Evolutionary conservation across 2,113 vertebrate species (phyloP), one percentile per base, ranked within the genome.

Genomic region (Phycodurus eques): DNA sequence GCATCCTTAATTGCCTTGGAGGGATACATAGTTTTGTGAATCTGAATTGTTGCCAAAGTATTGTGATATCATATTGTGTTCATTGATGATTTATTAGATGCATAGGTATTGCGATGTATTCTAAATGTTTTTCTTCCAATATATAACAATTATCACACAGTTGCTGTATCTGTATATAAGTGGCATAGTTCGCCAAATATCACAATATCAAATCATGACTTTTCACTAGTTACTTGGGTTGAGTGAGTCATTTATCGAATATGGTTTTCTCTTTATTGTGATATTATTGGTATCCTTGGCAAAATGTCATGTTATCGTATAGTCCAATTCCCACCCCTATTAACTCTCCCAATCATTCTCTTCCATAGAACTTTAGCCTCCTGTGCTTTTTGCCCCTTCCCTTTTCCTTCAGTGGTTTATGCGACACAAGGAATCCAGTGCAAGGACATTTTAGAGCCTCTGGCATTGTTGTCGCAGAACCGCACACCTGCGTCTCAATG

Each of bases 401-500:
- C 33, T 12, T 78, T 82, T 80, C 75, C 80, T 77, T 76, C 80
- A 73, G 51, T 44, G 31, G 19, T 69, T 54, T 54, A 39, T 9
- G n/a, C 51, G 71, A 60, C 10, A 11, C 43, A 22, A 49, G 22
- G 12, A 47, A 63, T 76, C 42, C 72, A 76, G 46, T 33, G 60
- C 53, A 72, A 71, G 78, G 76, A 82, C 85, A 84, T 62, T 65
- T 80, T 85, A 68, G 67, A 72, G 60, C 54, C 19, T 47, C 57
- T 17, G 59, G 60, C 79, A 83, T 82, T 87, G 82, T 85, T 75
- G 71, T 67, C 64, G 49, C 62, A 67, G 73, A 64, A 49, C 68
- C 79, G 68, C 83, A 80, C 85, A 89, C 84, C 86, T 83, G 85
- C 65, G 67, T 66, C 73, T 71, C 56, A 74, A 12, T 75, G 67